Conservation (phyloP, 2,113 vertebrate species). For the Scomber scombrus region DNA sequence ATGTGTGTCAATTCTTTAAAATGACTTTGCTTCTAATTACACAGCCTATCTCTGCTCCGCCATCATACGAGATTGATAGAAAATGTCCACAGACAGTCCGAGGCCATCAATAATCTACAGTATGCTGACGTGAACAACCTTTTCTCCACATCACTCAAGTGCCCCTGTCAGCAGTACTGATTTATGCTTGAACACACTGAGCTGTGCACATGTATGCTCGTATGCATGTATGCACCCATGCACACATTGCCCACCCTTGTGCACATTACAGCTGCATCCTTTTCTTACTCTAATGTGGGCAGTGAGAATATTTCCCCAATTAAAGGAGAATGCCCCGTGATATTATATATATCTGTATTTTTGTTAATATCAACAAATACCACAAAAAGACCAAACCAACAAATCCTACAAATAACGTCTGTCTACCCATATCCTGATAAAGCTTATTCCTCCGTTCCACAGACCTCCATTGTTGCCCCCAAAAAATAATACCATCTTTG, state of each 20-base stretch:
- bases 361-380: no score
- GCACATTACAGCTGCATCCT: constrained; percentile 44
- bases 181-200: constrained; percentile 55
- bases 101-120: constrained; percentile 74
- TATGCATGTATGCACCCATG: constrained; percentile 31
- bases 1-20: constrained; percentile 44
- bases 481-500: no score
- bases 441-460: no score
- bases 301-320: neutral
- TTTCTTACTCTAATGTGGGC: neutral
- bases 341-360: neutral
- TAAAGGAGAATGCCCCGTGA: neutral
- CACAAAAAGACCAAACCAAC: no score
- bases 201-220: constrained; percentile 32
- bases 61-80: constrained; percentile 48
- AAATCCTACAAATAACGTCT: no score
- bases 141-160: constrained; percentile 47
- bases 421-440: no score
- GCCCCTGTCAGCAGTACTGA: constrained; percentile 58
- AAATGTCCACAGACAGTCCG: constrained; percentile 40
- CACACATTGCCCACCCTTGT: constrained; percentile 8
- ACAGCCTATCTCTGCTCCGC: constrained; percentile 22
- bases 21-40: constrained; percentile 43
- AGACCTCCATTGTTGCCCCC: no score
- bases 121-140: constrained; percentile 67